phyloP scores from a whole-genome alignment of 2,888 invertebrate genomes.

The Drosophila neoperkinsi region DNA sequence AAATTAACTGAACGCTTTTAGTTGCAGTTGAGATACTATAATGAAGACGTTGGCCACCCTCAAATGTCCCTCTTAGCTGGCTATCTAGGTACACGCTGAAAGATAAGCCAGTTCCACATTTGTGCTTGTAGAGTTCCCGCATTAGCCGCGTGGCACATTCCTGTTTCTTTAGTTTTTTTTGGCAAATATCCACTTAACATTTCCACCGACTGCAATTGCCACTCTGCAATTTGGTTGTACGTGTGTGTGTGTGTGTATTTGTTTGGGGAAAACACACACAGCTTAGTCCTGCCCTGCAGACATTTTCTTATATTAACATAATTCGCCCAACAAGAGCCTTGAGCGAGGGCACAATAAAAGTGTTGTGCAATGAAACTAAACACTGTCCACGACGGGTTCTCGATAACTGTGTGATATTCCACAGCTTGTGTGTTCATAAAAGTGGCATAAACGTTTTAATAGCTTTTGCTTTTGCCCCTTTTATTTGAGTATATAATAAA shows the following conservation, averaged over 20 bases:
- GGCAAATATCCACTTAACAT: constrained; percentile 33
- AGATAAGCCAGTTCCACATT: constrained; percentile 8
- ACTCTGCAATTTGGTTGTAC: constrained; percentile 26
- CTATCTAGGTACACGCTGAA: not conserved
- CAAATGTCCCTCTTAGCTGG: not conserved
- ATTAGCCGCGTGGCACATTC: not conserved
- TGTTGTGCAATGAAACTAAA: constrained; percentile 61
- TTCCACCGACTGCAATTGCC: constrained; percentile 55
- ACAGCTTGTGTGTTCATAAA: constrained; percentile 78
- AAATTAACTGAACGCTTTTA: constrained; percentile 9
- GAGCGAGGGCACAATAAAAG: constrained; percentile 65
- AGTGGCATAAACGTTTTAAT: constrained; percentile 75
- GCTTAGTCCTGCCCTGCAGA: constrained; percentile 31
- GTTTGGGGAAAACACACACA: not conserved
- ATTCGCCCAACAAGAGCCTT: constrained; percentile 55
- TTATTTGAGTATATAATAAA: constrained; percentile 37
- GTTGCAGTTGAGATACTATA: constrained; percentile 4
- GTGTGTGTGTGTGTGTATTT: constrained; percentile 1
- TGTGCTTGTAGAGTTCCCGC: not conserved
- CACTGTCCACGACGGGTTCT: constrained; percentile 41
- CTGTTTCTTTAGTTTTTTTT: constrained; percentile 12
- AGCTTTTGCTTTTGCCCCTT: constrained; percentile 56
- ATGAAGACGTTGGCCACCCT: not conserved
- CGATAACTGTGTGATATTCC: constrained; percentile 74
- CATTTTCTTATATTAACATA: constrained; percentile 51